These are phyloP conservation scores for Sparus aurata DNA, from an alignment of 2,797 vertebrate genomes.

Conservation along the genomic window DNA sequence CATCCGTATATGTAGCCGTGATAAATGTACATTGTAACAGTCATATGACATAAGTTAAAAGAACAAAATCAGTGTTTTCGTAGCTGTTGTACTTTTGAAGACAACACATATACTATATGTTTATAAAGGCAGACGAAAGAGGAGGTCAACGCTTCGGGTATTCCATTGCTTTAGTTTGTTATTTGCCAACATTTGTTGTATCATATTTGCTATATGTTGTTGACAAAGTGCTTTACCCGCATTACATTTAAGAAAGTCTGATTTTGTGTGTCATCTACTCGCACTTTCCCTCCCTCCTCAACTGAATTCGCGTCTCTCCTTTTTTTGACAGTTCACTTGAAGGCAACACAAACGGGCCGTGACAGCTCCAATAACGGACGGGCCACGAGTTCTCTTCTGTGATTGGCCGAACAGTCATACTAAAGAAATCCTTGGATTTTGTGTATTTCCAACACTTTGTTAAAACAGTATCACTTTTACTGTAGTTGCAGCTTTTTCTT, in stretches of 20 bases:
- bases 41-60: background rate
- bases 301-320: accelerated
- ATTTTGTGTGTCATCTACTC: background rate
- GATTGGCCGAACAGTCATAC: constrained; percentile 36
- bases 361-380: constrained; percentile 15
- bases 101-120: background rate
- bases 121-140: background rate
- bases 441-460: background rate
- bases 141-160: background rate
- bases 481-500: background rate
- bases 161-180: background rate
- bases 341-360: constrained; percentile 19
- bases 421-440: background rate
- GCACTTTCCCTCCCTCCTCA: background rate
- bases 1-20: no score
- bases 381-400: background rate
- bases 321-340: background rate
- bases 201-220: background rate
- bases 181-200: background rate
- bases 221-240: background rate
- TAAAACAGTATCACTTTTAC: background rate
- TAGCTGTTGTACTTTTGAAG: background rate
- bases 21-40: no score
- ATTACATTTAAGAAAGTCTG: background rate
- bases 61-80: background rate